Evolutionary conservation across 1,140 invertebrate species (phyloP).

Genomic region (Drosophila kanapiae): DNA sequence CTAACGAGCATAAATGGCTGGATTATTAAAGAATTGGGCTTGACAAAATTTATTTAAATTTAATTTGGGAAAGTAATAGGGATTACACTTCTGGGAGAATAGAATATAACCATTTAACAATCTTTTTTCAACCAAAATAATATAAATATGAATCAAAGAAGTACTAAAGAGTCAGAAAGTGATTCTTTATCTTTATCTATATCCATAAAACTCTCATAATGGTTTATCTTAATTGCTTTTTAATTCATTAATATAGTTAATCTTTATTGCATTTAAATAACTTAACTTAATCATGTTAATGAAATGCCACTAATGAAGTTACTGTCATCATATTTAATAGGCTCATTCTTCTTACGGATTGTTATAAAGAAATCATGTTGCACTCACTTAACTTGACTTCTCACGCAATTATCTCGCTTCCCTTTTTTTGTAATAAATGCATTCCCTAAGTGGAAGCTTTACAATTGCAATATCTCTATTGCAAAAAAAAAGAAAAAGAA

Average conservation of each 20-base stretch:
- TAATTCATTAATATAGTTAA: not conserved
- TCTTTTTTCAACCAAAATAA: not conserved
- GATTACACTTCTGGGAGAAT: not conserved
- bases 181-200: no score
- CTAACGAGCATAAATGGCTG: not conserved
- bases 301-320: conserved; percentile 2
- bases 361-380: conserved; percentile 45
- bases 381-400: conserved; percentile 27
- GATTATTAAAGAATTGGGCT: conserved; percentile 5
- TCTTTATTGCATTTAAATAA: not conserved
- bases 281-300: not conserved
- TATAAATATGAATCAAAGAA: not conserved
- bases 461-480: conserved; percentile 66
- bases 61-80: not conserved
- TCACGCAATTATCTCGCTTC: conserved; percentile 42
- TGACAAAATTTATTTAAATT: conserved; percentile 5
- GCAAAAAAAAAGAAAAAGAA: conserved; percentile 24
- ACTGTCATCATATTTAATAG: conserved; percentile 4
- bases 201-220: not conserved
- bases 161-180: not conserved
- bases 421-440: conserved; percentile 31
- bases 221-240: not conserved
- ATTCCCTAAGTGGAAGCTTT: conserved; percentile 32
- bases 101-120: no score
- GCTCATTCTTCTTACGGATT: conserved; percentile 5